Evolutionary conservation across 2,888 invertebrate genomes (phyloP).

Genomic region (Mythimna pallens): DNA sequence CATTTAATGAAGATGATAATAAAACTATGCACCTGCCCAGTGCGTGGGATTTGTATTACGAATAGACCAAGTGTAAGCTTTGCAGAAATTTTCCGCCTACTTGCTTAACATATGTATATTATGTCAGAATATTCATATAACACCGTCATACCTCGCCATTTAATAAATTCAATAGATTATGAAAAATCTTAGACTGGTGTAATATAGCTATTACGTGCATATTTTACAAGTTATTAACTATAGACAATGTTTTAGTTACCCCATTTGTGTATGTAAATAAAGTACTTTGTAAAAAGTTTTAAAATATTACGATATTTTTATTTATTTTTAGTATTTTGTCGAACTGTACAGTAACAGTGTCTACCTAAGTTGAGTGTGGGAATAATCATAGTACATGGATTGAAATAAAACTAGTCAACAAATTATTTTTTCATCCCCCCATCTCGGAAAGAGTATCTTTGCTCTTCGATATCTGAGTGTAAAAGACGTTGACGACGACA

Average conservation of each 20-base stretch:
- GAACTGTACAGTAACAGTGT: background rate
- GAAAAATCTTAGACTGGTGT: slow-evolving; percentile 21
- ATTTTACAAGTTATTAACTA: slow-evolving; percentile 23
- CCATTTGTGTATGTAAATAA: slow-evolving; percentile 43
- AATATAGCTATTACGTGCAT: slow-evolving; percentile 5
- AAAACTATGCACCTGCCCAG: background rate
- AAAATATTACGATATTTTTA: background rate
- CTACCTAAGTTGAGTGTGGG: too few species aligned
- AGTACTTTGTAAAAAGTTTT: slow-evolving; percentile 17
- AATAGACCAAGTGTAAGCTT: slow-evolving; percentile 7
- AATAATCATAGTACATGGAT: too few species aligned
- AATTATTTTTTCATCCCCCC: too few species aligned
- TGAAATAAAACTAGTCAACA: too few species aligned
- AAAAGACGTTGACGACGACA: too few species aligned
- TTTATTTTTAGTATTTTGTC: background rate
- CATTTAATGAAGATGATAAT: background rate
- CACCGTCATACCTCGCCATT: background rate
- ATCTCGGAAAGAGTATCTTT: too few species aligned
- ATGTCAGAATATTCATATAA: slow-evolving; percentile 23
- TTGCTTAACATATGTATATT: background rate
- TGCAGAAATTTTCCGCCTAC: slow-evolving; percentile 30
- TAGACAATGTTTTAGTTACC: slow-evolving; percentile 41
- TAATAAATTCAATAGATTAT: slow-evolving; percentile 24
- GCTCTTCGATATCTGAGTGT: too few species aligned
- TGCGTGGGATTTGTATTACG: slow-evolving; percentile 22